Percentiles rank a stretch among this genome's conserved stretches.
phyloP scores from a whole-genome alignment of 2,113 vertebrate genomes.

The Paramormyrops kingsleyae region DNA sequence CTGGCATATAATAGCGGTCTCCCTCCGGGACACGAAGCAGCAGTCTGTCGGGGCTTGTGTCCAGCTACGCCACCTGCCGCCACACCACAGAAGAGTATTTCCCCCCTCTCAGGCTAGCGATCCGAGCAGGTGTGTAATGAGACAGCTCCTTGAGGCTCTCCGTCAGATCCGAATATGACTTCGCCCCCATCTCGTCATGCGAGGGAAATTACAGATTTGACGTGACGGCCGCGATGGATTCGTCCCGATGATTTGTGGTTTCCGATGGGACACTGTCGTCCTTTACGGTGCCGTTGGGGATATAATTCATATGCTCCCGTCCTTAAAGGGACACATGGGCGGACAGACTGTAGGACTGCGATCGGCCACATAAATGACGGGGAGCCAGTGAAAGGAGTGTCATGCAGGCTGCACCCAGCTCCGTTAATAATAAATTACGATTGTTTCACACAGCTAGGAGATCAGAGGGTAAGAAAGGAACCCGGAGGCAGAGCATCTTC shows the following conservation, averaged over 20 bases:
- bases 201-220: conserved; percentile 55
- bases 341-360: conserved; percentile 49
- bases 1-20: background rate
- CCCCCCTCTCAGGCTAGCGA: background rate
- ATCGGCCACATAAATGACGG: conserved; percentile 58
- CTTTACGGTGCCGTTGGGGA: conserved; percentile 42
- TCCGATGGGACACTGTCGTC: conserved; percentile 52
- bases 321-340: conserved; percentile 51
- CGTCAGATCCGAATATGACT: background rate
- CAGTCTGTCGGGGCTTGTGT: background rate
- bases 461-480: conserved; percentile 38
- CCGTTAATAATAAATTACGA: conserved; percentile 69
- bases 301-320: conserved; percentile 49
- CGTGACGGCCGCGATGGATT: conserved; percentile 49
- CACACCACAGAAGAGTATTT: background rate
- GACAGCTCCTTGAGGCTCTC: background rate
- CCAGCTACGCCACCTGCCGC: background rate
- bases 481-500: background rate
- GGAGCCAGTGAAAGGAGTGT: conserved; percentile 65
- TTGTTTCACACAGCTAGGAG: conserved; percentile 53
- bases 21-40: background rate
- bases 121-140: background rate
- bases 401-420: conserved; percentile 59
- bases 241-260: conserved; percentile 43
- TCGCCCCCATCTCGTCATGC: background rate